Conservation (phyloP, 2,888 invertebrate genomes). For the Steromphala cineraria region DNA sequence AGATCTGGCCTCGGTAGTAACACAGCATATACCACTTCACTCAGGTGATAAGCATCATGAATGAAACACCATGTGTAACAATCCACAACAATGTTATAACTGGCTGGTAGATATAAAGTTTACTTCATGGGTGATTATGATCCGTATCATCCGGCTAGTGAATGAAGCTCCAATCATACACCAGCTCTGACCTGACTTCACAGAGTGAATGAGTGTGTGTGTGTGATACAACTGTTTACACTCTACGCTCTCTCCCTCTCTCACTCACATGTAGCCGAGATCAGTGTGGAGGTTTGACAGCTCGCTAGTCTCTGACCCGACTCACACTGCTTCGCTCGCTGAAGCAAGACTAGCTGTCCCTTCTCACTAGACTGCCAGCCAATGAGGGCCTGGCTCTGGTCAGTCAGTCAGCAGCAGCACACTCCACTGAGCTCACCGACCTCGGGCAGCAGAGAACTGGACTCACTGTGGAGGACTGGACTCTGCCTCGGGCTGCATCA, state of each 20-base stretch:
- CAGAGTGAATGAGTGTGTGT: not conserved
- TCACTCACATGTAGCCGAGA: not conserved
- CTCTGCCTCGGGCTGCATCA: no score
- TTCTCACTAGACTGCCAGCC: not conserved
- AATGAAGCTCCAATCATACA: not conserved
- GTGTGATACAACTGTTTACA: not conserved
- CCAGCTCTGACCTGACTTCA: not conserved
- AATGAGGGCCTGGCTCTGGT: not conserved
- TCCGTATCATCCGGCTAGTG: not conserved
- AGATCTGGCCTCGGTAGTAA: not conserved
- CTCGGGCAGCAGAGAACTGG: no score
- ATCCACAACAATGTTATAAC: no score
- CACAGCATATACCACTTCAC: not conserved
- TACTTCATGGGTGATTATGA: no score
- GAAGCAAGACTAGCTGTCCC: no score
- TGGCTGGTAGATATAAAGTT: no score
- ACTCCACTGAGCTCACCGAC: no score
- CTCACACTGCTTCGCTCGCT: not conserved
- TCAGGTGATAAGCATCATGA: slow-evolving; percentile 1
- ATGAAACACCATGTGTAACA: not conserved
- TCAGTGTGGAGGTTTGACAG: not conserved
- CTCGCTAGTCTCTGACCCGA: not conserved
- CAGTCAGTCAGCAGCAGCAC: no score
- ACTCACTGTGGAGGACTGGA: no score
- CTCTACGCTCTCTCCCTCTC: not conserved